Base-by-base conservation (phyloP, 2,888 invertebrate species). In the Pilophorus perplexus region DNA sequence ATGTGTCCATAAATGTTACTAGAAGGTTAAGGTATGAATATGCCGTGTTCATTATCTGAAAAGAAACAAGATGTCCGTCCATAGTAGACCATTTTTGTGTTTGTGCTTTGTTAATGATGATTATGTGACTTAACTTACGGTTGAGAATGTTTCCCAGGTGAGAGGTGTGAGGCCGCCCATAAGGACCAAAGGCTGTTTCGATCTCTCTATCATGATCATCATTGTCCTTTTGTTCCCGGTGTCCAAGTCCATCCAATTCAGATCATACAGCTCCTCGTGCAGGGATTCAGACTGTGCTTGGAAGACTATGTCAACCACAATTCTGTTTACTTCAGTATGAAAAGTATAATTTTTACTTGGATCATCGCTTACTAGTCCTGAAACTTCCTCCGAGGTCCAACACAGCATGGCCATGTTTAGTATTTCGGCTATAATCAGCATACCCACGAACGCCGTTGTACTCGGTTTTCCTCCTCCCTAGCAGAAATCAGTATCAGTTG, bases 221-320 rank as follows among this genome's bases (percentile, higher is more conserved):
- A 33, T 33, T 12, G 33, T 33, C 33, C 33, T 6, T 33, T 33
- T 33, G 6, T 6, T 12, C 6, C 6, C 6, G 12, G 33, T 33
- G 33, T 33, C 12, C 12, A 12, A 33, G 25, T 50, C 50, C 2
- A 16, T 27, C 50, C 50, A 50, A 27, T 50, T 27, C 25, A 50
- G n/a, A 25, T 27, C 27, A 8, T 50, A 50, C 27, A 50, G 28
- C 27, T 50, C 50, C 25, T 27, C 50, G 25, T 50, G 50, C 16
- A 50, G 6, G 10, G 50, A 50, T 3, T 27, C 16, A 10, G 25
- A 23, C 50, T 50, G 16, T n/a, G n/a, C n/a, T n/a, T n/a, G n/a
- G n/a, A n/a, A n/a, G n/a, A n/a, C n/a, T n/a, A n/a, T n/a, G n/a
- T n/a, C n/a, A n/a, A n/a, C n/a, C n/a, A n/a, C n/a, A n/a, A n/a